Evolutionary conservation across 2,888 invertebrate genomes (phyloP).

Genomic region (Eurytoma adleriae): DNA sequence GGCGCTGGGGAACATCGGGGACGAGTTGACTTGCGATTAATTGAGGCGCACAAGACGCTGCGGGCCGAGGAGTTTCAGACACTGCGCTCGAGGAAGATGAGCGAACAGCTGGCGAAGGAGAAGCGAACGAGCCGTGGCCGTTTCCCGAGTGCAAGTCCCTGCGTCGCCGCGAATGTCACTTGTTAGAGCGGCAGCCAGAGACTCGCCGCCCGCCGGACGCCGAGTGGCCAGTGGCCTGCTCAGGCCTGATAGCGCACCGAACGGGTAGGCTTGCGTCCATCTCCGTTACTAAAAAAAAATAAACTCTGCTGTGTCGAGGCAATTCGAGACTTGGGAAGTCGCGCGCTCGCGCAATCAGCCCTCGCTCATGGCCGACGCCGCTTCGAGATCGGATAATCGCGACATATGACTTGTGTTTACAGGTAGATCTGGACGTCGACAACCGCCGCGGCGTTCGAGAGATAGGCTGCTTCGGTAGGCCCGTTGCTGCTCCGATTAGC

Average conservation of each 20-base stretch:
- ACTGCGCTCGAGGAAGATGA: neutral
- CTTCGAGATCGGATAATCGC: neutral
- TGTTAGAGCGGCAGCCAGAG: conserved; percentile 4
- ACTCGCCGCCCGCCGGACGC: neutral
- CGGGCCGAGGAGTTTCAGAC: too few relatives aligned
- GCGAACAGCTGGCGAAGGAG: conserved; percentile 26
- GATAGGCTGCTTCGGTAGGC: too few relatives aligned
- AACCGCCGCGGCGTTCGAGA: too few relatives aligned
- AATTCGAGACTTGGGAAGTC: too few relatives aligned
- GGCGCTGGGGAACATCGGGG: too few relatives aligned
- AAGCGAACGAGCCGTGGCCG: neutral
- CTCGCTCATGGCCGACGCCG: neutral
- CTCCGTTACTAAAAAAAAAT: too few relatives aligned
- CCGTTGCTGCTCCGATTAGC: too few relatives aligned
- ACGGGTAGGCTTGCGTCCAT: neutral
- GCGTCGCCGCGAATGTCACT: conserved; percentile 13
- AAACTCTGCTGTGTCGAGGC: too few relatives aligned
- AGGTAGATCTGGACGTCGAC: neutral
- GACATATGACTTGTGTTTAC: conserved; percentile 27
- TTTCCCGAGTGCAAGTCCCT: too few relatives aligned
- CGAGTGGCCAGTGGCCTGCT: neutral
- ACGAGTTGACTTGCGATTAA: too few relatives aligned
- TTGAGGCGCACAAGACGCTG: too few relatives aligned
- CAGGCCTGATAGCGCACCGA: neutral
- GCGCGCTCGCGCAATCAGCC: too few relatives aligned